Evolutionary conservation across 2,888 invertebrate species (phyloP).

Genomic region (Acronicta aceris): DNA sequence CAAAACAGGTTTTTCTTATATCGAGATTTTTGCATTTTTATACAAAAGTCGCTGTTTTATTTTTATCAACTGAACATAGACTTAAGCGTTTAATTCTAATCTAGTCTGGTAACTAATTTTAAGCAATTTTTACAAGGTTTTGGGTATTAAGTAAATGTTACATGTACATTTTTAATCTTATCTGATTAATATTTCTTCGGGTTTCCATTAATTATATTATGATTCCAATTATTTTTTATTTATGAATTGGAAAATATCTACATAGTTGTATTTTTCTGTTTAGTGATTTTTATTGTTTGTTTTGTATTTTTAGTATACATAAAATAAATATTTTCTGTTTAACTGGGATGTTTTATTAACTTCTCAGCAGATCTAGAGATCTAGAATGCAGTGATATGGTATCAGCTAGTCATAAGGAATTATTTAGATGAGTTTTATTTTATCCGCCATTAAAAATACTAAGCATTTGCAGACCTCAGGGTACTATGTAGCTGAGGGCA

Average conservation of each 20-base stretch:
- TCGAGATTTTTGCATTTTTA: constrained; percentile 58
- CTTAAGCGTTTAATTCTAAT: constrained; percentile 53
- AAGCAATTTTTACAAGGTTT: constrained; percentile 62
- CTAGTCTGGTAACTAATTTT: constrained; percentile 57
- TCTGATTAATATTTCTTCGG: constrained; percentile 27
- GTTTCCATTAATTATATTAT: constrained; percentile 21
- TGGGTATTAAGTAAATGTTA: constrained; percentile 59
- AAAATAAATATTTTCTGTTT: constrained; percentile 42
- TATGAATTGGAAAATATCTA: constrained; percentile 5
- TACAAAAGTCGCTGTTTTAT: constrained; percentile 37
- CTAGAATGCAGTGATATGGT: too few species aligned
- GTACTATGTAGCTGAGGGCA: too few species aligned
- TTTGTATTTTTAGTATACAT: constrained; percentile 26
- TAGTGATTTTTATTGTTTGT: constrained; percentile 23
- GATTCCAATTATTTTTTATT: constrained; percentile 17
- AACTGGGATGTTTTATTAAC: background rate
- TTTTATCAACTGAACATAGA: constrained; percentile 37
- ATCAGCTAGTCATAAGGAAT: too few species aligned
- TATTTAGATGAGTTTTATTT: too few species aligned
- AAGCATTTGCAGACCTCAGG: too few species aligned
- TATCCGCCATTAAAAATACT: too few species aligned
- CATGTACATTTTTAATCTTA: constrained; percentile 36
- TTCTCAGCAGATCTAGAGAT: too few species aligned
- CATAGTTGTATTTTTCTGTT: background rate
- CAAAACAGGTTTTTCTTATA: constrained; percentile 9